phyloP scores from a whole-genome alignment of 92 coral and sea anemone genomes.

The Phenganax stokvisi region DNA sequence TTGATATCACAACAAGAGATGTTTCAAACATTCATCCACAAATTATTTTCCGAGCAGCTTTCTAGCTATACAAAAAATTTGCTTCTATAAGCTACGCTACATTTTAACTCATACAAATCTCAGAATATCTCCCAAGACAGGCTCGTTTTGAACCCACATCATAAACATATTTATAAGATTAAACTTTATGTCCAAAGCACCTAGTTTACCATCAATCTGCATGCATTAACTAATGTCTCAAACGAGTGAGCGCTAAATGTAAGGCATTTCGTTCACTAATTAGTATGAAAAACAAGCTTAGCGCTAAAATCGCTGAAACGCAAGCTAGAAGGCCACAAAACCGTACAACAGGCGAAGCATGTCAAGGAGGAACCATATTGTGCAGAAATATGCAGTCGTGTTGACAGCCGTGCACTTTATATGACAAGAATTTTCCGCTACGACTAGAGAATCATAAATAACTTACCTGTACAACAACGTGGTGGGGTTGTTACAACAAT shows the following conservation, averaged over 20 bases:
- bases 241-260: background rate
- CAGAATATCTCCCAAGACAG: no score
- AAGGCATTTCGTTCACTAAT: background rate
- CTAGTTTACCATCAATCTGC: no score
- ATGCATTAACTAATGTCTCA: background rate
- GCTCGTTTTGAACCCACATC: no score
- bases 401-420: conserved; percentile 25
- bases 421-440: conserved; percentile 18
- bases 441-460: conserved; percentile 4
- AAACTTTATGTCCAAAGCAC: no score
- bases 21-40: background rate
- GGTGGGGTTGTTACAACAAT: conserved; percentile 9
- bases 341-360: background rate
- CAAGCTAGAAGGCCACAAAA: background rate
- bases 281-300: background rate
- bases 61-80: background rate
- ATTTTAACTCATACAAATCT: no score
- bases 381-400: conserved; percentile 14
- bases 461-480: conserved; percentile 14
- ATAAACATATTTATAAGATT: no score
- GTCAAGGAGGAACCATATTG: conserved; percentile 12
- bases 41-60: background rate
- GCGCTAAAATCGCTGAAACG: background rate
- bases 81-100: background rate
- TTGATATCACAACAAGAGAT: conserved; percentile 2